phyloP scores from a whole-genome alignment of 2,113 vertebrate species.

The Tricholaema leucomelas region DNA sequence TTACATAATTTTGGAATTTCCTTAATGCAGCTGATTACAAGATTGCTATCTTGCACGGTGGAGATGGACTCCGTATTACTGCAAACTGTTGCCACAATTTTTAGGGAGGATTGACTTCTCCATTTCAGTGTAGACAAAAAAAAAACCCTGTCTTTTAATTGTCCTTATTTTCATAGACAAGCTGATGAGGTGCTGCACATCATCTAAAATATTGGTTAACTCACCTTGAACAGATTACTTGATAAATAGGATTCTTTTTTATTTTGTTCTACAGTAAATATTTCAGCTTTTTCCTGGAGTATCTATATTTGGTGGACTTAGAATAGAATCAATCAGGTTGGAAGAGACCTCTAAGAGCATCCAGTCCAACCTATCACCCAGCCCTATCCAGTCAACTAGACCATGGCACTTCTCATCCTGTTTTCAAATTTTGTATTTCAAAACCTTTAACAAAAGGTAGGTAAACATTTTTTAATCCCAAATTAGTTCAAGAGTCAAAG shows the following conservation, averaged over 20 bases:
- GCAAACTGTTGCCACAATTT: neutral
- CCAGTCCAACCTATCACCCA: too few species aligned
- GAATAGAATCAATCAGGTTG: too few species aligned
- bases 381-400: too few species aligned
- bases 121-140: neutral
- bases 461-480: neutral
- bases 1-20: neutral
- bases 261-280: neutral
- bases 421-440: neutral
- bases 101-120: neutral
- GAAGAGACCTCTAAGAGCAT: too few species aligned
- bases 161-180: neutral
- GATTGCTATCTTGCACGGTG: neutral
- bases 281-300: neutral
- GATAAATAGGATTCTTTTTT: neutral
- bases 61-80: neutral
- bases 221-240: neutral
- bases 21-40: neutral
- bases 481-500: neutral
- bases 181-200: accelerated
- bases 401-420: neutral
- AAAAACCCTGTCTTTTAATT: neutral
- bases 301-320: neutral
- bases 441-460: neutral
- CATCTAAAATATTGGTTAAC: neutral